These are phyloP conservation scores for Drosophila fungiperda DNA, from an alignment of 2,888 invertebrate genomes.

Conservation along the genomic window DNA sequence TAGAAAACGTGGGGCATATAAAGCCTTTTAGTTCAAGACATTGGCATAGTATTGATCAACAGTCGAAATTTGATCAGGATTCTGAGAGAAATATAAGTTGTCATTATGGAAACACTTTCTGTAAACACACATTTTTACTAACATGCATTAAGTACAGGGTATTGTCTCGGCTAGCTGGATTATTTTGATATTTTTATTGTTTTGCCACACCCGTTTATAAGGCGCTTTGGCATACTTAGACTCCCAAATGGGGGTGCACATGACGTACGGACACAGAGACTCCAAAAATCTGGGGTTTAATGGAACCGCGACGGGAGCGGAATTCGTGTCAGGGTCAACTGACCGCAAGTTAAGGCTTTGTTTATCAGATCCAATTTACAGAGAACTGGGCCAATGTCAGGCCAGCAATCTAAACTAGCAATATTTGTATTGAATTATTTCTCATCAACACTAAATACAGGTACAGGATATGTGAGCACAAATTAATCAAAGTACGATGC, in stretches of 20 bases:
- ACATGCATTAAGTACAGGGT: not conserved
- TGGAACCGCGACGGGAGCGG: constrained; percentile 13
- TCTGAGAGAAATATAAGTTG: not conserved
- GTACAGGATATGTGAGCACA: not conserved
- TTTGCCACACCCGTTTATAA: not conserved
- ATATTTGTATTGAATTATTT: constrained; percentile 3
- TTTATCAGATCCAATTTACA: constrained; percentile 15
- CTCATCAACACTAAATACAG: constrained; percentile 6
- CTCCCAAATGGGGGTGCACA: not conserved
- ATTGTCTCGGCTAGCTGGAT: not conserved
- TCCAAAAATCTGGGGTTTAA: constrained; percentile 17
- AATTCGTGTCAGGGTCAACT: constrained; percentile 66
- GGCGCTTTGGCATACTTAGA: not conserved
- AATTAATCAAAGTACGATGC: not conserved
- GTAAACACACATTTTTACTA: not conserved
- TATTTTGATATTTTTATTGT: not conserved
- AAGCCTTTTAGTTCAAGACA: not conserved
- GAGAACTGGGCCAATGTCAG: constrained; percentile 71
- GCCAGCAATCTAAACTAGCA: constrained; percentile 34
- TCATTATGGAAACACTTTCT: not conserved
- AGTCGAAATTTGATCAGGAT: not conserved
- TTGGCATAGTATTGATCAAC: not conserved
- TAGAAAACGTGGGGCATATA: not conserved
- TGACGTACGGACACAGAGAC: constrained; percentile 3
- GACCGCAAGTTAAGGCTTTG: constrained; percentile 28